phyloP scores from a whole-genome alignment of 2,888 invertebrate genomes.

The Hypselothyrea guttata region DNA sequence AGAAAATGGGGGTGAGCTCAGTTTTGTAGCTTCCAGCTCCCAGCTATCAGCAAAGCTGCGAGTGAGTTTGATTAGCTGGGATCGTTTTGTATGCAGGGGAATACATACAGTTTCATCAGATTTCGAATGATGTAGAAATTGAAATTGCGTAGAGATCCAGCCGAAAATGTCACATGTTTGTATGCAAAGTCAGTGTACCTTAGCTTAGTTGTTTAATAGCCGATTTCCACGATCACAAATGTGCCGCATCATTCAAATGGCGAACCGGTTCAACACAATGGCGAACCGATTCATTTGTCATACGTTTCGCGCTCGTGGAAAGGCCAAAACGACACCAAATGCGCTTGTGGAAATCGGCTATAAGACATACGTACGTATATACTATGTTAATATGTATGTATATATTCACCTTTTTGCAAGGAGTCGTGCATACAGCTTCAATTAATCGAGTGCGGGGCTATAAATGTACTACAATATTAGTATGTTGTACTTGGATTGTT shows the following conservation, averaged over 20 bases:
- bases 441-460: slow-evolving; percentile 65
- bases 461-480: slow-evolving; percentile 46
- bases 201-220: too few relatives aligned
- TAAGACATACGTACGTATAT: slow-evolving; percentile 3
- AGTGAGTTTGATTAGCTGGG: slow-evolving; percentile 41
- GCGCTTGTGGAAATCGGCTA: too few relatives aligned
- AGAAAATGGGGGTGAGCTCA: background rate
- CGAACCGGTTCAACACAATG: too few relatives aligned
- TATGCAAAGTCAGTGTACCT: too few relatives aligned
- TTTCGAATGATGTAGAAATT: slow-evolving; percentile 3
- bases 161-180: background rate
- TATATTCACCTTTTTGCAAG: slow-evolving; percentile 74
- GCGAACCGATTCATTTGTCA: too few relatives aligned
- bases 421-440: slow-evolving; percentile 77
- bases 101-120: slow-evolving; percentile 8
- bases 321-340: too few relatives aligned
- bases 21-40: background rate
- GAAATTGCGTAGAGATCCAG: background rate
- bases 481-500: slow-evolving; percentile 37
- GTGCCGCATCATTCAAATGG: too few relatives aligned
- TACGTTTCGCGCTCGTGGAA: too few relatives aligned
- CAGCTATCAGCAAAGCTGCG: slow-evolving; percentile 16
- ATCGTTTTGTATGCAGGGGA: slow-evolving; percentile 14
- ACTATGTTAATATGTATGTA: slow-evolving; percentile 41
- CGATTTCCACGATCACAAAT: too few relatives aligned